Evolutionary conservation across 2,113 vertebrate species (phyloP).

Genomic region (Periophthalmodon schlosseri): DNA sequence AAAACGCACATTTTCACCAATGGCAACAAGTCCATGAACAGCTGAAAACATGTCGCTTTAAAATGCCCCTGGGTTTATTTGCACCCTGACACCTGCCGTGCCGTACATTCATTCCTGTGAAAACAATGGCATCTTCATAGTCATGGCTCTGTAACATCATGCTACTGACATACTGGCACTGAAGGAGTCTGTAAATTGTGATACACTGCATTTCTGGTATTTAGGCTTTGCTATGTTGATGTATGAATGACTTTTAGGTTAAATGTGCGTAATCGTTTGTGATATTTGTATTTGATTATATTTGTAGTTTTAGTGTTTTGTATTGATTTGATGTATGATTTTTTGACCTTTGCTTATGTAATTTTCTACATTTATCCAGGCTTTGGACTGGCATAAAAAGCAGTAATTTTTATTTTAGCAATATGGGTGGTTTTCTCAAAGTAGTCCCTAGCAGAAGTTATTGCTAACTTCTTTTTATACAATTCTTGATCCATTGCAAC

Average conservation of each 20-base stretch:
- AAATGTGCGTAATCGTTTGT: background rate
- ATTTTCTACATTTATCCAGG: background rate
- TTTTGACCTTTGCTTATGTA: background rate
- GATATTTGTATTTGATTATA: too few relatives aligned
- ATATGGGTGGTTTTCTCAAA: background rate
- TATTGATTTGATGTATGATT: background rate
- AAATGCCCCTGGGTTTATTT: background rate
- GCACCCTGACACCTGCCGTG: background rate
- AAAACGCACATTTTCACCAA: background rate
- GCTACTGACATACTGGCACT: background rate
- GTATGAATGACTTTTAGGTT: background rate
- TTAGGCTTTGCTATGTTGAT: background rate
- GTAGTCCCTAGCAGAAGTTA: background rate
- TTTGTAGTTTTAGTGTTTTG: too few relatives aligned
- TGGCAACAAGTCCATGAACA: background rate
- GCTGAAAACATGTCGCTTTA: background rate
- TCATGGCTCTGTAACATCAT: background rate
- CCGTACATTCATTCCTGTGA: background rate
- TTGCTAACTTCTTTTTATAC: background rate
- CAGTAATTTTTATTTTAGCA: background rate
- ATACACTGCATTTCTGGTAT: background rate
- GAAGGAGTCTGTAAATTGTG: background rate
- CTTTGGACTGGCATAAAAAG: background rate
- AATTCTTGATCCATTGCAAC: background rate
- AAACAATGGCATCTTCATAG: background rate